These are phyloP conservation scores for Epinotia nisella DNA, from an alignment of 2,888 invertebrate species.

Conservation along the genomic window DNA sequence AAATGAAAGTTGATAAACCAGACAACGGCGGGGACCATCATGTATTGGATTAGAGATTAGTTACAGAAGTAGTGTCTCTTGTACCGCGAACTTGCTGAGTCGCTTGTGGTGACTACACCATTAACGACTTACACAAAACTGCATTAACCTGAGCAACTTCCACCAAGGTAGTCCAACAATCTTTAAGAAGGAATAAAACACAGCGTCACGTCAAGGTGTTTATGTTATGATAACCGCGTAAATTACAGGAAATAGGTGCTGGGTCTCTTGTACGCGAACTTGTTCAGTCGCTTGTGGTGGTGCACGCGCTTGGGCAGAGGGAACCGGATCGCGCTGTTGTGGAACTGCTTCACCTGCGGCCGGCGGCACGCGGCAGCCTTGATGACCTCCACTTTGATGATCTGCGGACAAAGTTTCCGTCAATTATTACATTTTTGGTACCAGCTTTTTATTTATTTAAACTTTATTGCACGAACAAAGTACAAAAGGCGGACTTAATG, in stretches of 20 bases:
- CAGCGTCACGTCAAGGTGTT: constrained; percentile 60
- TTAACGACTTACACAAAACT: too few relatives aligned
- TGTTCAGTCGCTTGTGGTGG: constrained; percentile 92
- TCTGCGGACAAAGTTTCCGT: constrained; percentile 83
- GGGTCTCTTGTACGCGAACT: constrained; percentile 93
- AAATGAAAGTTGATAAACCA: too few relatives aligned
- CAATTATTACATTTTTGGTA: too few relatives aligned
- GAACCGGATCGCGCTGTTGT: constrained; percentile 98
- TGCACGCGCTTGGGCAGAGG: constrained; percentile 96
- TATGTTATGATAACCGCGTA: constrained; percentile 64
- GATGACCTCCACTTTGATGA: constrained; percentile 98
- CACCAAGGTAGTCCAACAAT: background rate
- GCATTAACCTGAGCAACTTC: background rate
- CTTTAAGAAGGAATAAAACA: constrained; percentile 7
- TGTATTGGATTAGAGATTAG: too few relatives aligned
- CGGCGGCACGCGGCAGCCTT: constrained; percentile 95
- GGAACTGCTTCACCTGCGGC: constrained; percentile 99
- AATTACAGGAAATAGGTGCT: constrained; percentile 89
- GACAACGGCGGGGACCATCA: too few relatives aligned
- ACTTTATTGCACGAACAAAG: too few relatives aligned
- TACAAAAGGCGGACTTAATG: too few relatives aligned
- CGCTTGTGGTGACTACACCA: background rate
- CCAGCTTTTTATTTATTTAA: too few relatives aligned
- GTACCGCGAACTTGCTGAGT: background rate
- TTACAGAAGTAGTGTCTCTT: too few relatives aligned